Evolutionary conservation across 2,797 vertebrate genomes (phyloP), one percentile per base, ranked within the genome.

Genomic region (Diglossa cyanea): DNA sequence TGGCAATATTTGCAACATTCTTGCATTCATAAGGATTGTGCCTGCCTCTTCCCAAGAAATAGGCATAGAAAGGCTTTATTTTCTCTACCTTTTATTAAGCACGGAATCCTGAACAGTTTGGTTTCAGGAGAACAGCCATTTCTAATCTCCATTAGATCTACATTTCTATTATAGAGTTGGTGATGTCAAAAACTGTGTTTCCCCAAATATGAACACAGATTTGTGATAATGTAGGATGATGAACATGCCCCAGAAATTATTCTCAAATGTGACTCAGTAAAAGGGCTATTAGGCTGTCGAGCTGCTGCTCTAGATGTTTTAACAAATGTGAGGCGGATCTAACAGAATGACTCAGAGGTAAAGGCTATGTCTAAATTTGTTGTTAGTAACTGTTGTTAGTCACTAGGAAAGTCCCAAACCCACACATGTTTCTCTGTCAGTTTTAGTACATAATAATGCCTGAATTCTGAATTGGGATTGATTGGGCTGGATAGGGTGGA

Each of bases 341-440:
- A 78, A 58, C 58, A 66, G 81, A 39, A 76, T 86, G 94, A 93
- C n/a, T 90, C 77, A 86, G 67, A 74, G 60, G 35, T 63, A 67
- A 88, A 94, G 51, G 50, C 57, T 75, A 24, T 23, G 45, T 84
- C 75, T 94, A 70, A 80, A 88, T 73, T 67, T 94, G 75, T 95
- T 93, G 90, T 95, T 96, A 60, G 87, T 60, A 81, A 94, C 87
- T 66, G 73, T 68, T 70, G 83, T 77, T 77, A 70, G 63, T 80
- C 55, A 75, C 55, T 74, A 88, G 47, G 82, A 92, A 80, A 91
- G 94, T 86, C 89, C 85, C 54, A 92, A 94, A 93, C 86, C 86
- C 68, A 79, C 75, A 82, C 72, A 77, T 7, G 47, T 66, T 82
- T 87, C 88, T 68, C 58, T 87, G 72, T 63, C 58, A 77, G 37